Base-by-base conservation (phyloP, 1,140 invertebrate genomes). In the Vanessa atalanta region DNA sequence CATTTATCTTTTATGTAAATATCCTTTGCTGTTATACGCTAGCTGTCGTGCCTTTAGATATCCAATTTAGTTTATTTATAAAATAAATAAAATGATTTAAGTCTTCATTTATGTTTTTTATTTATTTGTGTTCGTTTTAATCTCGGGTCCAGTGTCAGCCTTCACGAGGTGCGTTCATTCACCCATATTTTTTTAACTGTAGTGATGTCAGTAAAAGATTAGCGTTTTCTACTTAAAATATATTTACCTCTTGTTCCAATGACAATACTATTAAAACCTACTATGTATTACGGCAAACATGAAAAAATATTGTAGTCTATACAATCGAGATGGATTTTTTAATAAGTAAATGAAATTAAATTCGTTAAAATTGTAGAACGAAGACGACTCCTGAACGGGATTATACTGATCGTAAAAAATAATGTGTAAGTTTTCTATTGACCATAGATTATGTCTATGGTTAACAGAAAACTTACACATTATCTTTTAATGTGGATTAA, bases 51-150 rank as follows among this genome's bases (percentile, higher is more conserved):
- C 84, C 83, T 88, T 88, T 88, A 89, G 85, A 88, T 86, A 87
- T 82, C 81, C 79, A 81, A 82, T 87, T 88, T 86, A 88, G 85
- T 85, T 90, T 90, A 92, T 90, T 92, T 92, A 92, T 90, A 82
- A 89, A 84, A 84, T 82, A 76, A 87, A 89, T 90, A 91, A 90
- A 88, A 83, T 82, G 80, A 85, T 84, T 88, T 70, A 70, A 82
- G 79, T 78, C 87, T 84, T 78, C 82, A 86, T 83, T 83, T 87
- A 82, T 83, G 82, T 83, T 83, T 81, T 83, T 80, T 82, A 57
- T 83, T 79, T 81, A 78, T 82, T 83, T 70, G 61, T 76, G 82
- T 79, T 80, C 70, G 53, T 65, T 78, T 81, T 73, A 65, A 69
- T 79, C 76, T 79, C 76, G 82, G 87, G 86, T 88, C 87, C 87